phyloP scores from a whole-genome alignment of 2,797 vertebrate genomes.

The Enteromius afrohamiltoni region DNA sequence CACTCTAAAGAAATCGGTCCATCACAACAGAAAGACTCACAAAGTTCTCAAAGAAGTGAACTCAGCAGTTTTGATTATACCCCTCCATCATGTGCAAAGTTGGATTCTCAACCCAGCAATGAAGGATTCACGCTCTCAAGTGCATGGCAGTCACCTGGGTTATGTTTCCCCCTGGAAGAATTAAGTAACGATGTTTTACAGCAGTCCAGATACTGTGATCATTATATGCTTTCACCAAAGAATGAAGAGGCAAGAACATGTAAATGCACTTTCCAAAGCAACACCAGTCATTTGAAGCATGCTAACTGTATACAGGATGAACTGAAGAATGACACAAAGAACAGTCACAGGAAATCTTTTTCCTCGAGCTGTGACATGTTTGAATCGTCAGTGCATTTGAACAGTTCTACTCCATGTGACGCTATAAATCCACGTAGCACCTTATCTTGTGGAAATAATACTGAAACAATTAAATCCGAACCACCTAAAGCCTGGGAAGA shows the following conservation, averaged over 20 bases:
- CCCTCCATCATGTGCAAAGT: conserved; percentile 46
- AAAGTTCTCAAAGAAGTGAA: conserved; percentile 20
- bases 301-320: neutral
- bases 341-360: neutral
- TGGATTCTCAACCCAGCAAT: conserved; percentile 32
- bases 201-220: neutral
- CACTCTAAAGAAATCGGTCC: conserved; percentile 21
- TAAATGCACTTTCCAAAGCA: neutral
- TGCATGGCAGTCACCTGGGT: conserved; percentile 33
- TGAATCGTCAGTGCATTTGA: neutral
- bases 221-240: neutral
- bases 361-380: conserved; percentile 33
- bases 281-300: neutral
- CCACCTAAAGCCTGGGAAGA: neutral
- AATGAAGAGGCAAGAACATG: conserved; percentile 13
- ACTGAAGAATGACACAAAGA: conserved; percentile 4
- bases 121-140: conserved; percentile 17
- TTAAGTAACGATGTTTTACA: neutral
- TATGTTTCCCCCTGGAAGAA: conserved; percentile 19
- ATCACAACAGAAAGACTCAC: conserved; percentile 35
- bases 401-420: neutral
- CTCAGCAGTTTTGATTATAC: conserved; percentile 56
- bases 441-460: neutral
- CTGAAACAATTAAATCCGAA: neutral
- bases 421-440: neutral